Conservation (phyloP, 1,140 invertebrate genomes). For the Brachionus angularis region DNA sequence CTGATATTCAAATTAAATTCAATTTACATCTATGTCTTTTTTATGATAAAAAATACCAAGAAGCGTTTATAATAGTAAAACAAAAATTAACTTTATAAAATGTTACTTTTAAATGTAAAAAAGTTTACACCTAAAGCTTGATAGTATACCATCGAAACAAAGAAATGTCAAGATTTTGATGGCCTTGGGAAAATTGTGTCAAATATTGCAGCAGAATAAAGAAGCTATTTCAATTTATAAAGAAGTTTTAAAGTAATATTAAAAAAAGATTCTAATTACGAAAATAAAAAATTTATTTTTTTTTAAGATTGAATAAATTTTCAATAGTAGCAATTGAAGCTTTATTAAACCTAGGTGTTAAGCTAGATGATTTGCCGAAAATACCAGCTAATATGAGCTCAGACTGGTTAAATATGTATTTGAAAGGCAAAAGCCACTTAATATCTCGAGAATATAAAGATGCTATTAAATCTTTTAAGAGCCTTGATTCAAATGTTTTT, state of each 20-base stretch:
- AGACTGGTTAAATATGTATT: slow-evolving; percentile 23
- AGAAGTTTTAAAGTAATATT: slow-evolving; percentile 29
- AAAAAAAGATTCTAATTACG: not conserved
- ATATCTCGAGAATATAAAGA: slow-evolving; percentile 34
- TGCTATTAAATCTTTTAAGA: slow-evolving; percentile 35
- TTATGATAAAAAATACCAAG: slow-evolving; percentile 37
- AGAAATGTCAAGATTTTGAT: slow-evolving; percentile 13
- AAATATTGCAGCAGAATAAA: slow-evolving; percentile 29
- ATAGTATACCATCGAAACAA: slow-evolving; percentile 41
- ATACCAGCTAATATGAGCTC: slow-evolving; percentile 14
- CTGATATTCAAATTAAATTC: slow-evolving; percentile 34
- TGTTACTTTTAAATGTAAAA: not conserved
- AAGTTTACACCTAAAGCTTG: slow-evolving; percentile 4
- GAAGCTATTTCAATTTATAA: slow-evolving; percentile 32
- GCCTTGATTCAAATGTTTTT: slow-evolving; percentile 12
- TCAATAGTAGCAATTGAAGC: slow-evolving; percentile 36
- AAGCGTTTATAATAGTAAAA: slow-evolving; percentile 19
- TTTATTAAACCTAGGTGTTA: slow-evolving; percentile 13
- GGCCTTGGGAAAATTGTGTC: slow-evolving; percentile 33
- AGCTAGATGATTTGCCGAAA: slow-evolving; percentile 32
- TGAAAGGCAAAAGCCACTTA: slow-evolving; percentile 29
- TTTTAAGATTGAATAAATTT: slow-evolving; percentile 14
- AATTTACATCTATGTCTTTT: slow-evolving; percentile 31
- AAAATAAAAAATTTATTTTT: no score
- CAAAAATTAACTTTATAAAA: not conserved